Conservation (phyloP, 2,113 vertebrate species). For the Acanthochromis polyacanthus region DNA sequence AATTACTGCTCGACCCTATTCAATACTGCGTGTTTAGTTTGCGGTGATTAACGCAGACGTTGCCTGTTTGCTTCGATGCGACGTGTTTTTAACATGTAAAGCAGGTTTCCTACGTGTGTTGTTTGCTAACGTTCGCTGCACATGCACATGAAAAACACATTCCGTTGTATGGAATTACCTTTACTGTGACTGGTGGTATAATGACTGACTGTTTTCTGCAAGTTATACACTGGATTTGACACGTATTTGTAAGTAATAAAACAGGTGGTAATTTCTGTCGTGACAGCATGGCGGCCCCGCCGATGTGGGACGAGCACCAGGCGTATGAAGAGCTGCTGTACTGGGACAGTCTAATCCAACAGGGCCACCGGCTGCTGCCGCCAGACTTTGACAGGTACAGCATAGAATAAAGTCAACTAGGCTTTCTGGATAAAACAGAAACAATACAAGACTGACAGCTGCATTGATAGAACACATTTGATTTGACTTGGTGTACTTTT, state of each 20-base stretch:
- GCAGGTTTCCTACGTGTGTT: neutral
- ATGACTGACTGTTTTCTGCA: neutral
- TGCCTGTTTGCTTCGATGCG: neutral
- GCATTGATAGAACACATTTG: too few species aligned
- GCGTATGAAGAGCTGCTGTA: constrained; percentile 87
- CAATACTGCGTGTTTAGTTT: neutral
- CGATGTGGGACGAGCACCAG: constrained; percentile 83
- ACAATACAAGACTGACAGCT: too few species aligned
- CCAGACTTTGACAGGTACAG: constrained; percentile 83
- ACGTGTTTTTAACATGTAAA: too few species aligned
- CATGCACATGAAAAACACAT: neutral
- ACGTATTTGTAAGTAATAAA: neutral
- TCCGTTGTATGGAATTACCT: neutral
- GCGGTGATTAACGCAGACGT: too few species aligned
- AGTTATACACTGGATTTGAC: too few species aligned
- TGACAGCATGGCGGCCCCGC: constrained; percentile 67
- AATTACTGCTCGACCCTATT: neutral
- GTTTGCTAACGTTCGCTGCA: neutral
- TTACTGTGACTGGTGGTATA: neutral
- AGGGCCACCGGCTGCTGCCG: constrained; percentile 81
- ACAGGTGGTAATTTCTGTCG: constrained; percentile 14
- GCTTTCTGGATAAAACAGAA: too few species aligned
- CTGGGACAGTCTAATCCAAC: constrained; percentile 85
- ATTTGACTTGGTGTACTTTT: too few species aligned
- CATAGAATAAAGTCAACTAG: too few species aligned